Percentiles rank a stretch among this genome's conserved stretches.
Conservation (phyloP, 2,797 vertebrate genomes). For the Platalea minor region DNA sequence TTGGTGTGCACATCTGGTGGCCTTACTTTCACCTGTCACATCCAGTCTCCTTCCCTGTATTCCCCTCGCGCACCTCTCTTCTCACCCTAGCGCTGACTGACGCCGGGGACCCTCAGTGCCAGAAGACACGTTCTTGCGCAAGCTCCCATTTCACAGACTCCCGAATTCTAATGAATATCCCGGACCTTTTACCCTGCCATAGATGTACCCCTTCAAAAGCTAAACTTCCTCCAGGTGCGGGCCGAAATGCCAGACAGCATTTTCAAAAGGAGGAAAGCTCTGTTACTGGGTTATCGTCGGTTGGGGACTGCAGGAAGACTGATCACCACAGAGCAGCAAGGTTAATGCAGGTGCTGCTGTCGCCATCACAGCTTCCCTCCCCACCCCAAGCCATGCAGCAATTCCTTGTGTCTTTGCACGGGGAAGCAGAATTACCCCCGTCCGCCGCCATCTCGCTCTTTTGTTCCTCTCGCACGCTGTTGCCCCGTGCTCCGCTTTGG, state of each 20-base stretch:
- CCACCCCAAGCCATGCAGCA: background rate
- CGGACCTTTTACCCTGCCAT: background rate
- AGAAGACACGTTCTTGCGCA: background rate
- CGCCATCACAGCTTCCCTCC: background rate
- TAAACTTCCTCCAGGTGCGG: background rate
- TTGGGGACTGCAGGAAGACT: background rate
- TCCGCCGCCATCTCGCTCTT: background rate
- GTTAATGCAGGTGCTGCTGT: background rate
- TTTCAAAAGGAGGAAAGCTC: background rate
- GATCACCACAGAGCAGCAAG: background rate
- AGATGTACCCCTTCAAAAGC: background rate
- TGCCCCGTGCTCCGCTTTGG: background rate
- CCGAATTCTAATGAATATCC: background rate
- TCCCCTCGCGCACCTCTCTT: background rate
- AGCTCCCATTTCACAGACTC: background rate
- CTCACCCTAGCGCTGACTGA: background rate
- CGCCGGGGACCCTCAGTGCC: background rate
- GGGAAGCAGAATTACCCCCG: background rate
- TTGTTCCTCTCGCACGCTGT: fast-evolving
- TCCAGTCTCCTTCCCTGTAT: background rate
- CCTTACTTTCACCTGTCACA: background rate
- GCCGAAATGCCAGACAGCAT: background rate
- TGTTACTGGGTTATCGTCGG: background rate
- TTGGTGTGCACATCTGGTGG: background rate
- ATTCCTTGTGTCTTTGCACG: background rate